Percentiles rank a stretch among this genome's conserved stretches.
These are phyloP conservation scores for Halocynthia roretzi DNA, from an alignment of 23 tunicate genomes.

Conservation along the genomic window DNA sequence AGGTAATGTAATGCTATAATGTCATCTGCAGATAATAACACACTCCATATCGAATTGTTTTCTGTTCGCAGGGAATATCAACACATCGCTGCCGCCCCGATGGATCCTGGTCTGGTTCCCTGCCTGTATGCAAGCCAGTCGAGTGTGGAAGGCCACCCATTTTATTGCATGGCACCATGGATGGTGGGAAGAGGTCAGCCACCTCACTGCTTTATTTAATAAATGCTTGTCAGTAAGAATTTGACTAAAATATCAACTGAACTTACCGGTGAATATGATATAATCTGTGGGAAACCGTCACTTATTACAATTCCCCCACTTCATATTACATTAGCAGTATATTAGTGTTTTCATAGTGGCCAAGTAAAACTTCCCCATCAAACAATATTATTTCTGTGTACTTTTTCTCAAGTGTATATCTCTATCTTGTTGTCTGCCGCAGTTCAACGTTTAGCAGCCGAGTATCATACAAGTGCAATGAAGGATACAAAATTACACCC, in stretches of 20 bases:
- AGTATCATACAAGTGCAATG: constrained; percentile 51
- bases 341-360: too few relatives aligned
- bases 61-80: constrained; percentile 44
- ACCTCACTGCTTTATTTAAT: background rate
- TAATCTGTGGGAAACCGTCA: too few relatives aligned
- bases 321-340: too few relatives aligned
- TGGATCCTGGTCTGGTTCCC: constrained; percentile 57
- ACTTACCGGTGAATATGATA: too few relatives aligned
- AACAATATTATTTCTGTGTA: too few relatives aligned
- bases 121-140: constrained; percentile 58
- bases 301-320: too few relatives aligned
- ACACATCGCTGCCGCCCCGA: constrained; percentile 44
- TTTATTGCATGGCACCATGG: constrained; percentile 37
- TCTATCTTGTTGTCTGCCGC: background rate
- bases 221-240: background rate
- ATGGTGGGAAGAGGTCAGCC: constrained; percentile 34
- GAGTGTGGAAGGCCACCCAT: constrained; percentile 70
- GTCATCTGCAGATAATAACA: too few relatives aligned
- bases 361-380: too few relatives aligned
- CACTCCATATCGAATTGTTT: background rate
- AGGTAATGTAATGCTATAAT: constrained; percentile 25
- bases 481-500: constrained; percentile 49
- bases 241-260: too few relatives aligned
- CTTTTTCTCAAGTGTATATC: too few relatives aligned
- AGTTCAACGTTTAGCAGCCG: constrained; percentile 50